Base-by-base conservation (phyloP, 2,888 invertebrate genomes). In the Aethes cnicana region DNA sequence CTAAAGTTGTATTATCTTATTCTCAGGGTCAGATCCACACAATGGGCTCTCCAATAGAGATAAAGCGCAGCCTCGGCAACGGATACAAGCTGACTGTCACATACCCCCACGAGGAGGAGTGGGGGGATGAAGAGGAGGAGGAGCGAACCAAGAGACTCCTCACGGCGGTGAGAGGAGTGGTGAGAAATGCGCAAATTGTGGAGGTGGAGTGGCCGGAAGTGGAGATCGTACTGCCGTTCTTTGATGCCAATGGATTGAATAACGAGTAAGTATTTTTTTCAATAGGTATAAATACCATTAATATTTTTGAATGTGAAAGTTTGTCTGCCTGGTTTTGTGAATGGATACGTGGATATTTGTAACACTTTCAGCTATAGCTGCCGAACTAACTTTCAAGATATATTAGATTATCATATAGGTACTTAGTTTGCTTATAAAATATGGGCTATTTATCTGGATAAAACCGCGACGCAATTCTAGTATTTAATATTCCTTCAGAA, bases 1-100 rank as follows among this genome's bases (percentile, higher is more conserved):
- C n/a, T 6, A 26, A 1, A 16, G 17, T 9, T 11, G 6, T n/a
- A 42, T 23, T 26, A 16, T 21, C 23, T 12, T 4, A 14, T 41
- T n/a, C 32, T 2, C 63, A 90, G 83, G 92, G 92, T 25, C 90
- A 90, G 76, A 83, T 92, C 56, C 85, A 91, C 59, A 91, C 91
- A 7, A 86, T 87, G 0, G 92, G 92, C 1, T 90, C 92, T 0
- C 92, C 92, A 0, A 77, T 91, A 32, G 90, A 88, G 32, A 81
- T 92, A 48, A 92, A 92, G 53, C 86, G 89, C 1, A 79, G 84
- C n/a, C 79, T 92, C 18, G 92, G 92, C 8, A 85, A 76, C 41
- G 92, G 92, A 0, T 92, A 92, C 73, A 86, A 84, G 57, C 68
- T 92, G 8, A 81, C 84, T 0, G 82, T 92, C 0, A 69, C 75